phyloP scores from a whole-genome alignment of 1,140 invertebrate species.

The Trichomalopsis sarcophagae region DNA sequence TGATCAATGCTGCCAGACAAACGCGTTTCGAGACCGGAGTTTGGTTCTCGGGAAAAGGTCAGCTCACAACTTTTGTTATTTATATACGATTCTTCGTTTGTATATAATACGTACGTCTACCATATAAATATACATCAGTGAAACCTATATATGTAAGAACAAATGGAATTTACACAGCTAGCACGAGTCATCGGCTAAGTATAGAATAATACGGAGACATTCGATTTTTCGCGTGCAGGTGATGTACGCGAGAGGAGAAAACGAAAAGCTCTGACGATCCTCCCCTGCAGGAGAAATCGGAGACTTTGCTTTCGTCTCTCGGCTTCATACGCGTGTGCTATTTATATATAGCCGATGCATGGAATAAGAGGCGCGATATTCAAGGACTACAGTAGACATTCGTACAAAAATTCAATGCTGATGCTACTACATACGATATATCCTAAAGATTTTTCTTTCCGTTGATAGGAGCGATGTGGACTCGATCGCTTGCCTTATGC shows the following conservation, averaged over 20 bases:
- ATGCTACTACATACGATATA: slow-evolving; percentile 65
- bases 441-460: slow-evolving; percentile 67
- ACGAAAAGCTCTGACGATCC: background rate
- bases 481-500: slow-evolving; percentile 54
- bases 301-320: background rate
- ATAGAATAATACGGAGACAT: slow-evolving; percentile 5
- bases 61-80: slow-evolving; percentile 36
- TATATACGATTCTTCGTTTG: background rate
- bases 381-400: slow-evolving; percentile 71
- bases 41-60: slow-evolving; percentile 61
- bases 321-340: background rate
- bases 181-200: slow-evolving; percentile 3
- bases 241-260: background rate
- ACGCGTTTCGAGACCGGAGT: background rate
- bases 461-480: slow-evolving; percentile 68
- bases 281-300: background rate
- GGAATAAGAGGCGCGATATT: slow-evolving; percentile 58
- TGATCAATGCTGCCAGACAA: background rate
- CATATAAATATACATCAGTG: slow-evolving; percentile 31
- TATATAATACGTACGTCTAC: slow-evolving; percentile 52
- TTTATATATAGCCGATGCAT: slow-evolving; percentile 13
- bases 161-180: slow-evolving; percentile 48
- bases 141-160: slow-evolving; percentile 53
- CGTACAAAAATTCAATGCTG: slow-evolving; percentile 74
- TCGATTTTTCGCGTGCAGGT: background rate